A percentile compares a stretch with the other conserved stretches of the same genome.
Evolutionary conservation across 2,113 vertebrate species (phyloP).

Genomic region (Todiramphus saurophagus): DNA sequence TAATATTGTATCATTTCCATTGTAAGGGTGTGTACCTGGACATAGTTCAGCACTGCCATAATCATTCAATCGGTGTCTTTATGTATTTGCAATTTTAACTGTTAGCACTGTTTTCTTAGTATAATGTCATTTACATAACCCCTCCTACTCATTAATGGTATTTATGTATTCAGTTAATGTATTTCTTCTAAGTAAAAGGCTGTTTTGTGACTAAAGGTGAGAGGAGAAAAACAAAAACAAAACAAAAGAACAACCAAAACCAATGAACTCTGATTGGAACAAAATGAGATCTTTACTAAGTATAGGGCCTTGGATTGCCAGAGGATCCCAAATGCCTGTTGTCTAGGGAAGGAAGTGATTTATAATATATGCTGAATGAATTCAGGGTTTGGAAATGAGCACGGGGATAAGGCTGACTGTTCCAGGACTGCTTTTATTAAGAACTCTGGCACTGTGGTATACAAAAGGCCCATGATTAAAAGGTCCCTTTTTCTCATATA

Average conservation of each 20-base stretch:
- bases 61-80: background rate
- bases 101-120: background rate
- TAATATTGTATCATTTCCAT: background rate
- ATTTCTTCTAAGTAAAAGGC: background rate
- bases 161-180: background rate
- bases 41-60: background rate
- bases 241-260: background rate
- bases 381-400: background rate
- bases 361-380: background rate
- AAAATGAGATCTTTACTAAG: background rate
- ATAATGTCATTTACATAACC: background rate
- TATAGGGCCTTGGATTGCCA: background rate
- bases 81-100: background rate
- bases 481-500: background rate
- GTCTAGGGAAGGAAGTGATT: constrained; percentile 16
- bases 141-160: background rate
- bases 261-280: background rate
- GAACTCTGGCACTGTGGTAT: background rate
- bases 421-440: background rate
- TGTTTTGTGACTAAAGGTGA: background rate
- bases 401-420: background rate
- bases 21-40: background rate
- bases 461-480: background rate
- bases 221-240: background rate
- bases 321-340: background rate